phyloP scores from a whole-genome alignment of 2,113 vertebrate species.

The Oryzias celebensis region DNA sequence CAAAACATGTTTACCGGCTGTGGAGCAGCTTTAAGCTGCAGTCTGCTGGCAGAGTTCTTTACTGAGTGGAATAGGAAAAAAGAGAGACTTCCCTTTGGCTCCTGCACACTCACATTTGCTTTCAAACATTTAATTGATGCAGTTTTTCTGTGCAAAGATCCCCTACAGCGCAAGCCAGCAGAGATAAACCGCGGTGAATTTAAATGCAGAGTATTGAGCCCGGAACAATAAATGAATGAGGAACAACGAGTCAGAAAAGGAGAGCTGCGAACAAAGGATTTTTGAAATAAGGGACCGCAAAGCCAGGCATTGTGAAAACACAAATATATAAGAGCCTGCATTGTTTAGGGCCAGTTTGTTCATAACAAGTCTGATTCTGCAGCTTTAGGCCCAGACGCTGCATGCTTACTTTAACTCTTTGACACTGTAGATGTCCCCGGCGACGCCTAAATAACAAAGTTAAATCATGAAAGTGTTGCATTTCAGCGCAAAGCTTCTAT shows the following conservation, averaged over 20 bases:
- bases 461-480: too few relatives aligned
- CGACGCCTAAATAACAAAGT: too few relatives aligned
- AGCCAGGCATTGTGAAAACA: too few relatives aligned
- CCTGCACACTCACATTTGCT: background rate
- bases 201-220: background rate
- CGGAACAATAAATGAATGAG: conserved; percentile 1
- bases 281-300: background rate
- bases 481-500: too few relatives aligned
- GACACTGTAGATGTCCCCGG: too few relatives aligned
- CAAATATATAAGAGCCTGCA: too few relatives aligned
- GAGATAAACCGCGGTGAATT: conserved; percentile 5
- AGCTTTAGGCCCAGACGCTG: too few relatives aligned
- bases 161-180: conserved; percentile 1
- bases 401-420: too few relatives aligned
- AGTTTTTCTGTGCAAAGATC: conserved; percentile 2
- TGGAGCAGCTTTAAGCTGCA: background rate
- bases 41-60: background rate
- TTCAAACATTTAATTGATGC: conserved; percentile 1
- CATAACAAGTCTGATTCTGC: too few relatives aligned
- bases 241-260: conserved; percentile 4
- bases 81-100: too few relatives aligned
- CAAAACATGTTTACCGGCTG: conserved; percentile 1
- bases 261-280: conserved; percentile 10
- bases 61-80: too few relatives aligned
- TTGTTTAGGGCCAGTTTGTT: too few relatives aligned